Conservation (phyloP, 2,888 invertebrate genomes). For the Nebria salina region DNA sequence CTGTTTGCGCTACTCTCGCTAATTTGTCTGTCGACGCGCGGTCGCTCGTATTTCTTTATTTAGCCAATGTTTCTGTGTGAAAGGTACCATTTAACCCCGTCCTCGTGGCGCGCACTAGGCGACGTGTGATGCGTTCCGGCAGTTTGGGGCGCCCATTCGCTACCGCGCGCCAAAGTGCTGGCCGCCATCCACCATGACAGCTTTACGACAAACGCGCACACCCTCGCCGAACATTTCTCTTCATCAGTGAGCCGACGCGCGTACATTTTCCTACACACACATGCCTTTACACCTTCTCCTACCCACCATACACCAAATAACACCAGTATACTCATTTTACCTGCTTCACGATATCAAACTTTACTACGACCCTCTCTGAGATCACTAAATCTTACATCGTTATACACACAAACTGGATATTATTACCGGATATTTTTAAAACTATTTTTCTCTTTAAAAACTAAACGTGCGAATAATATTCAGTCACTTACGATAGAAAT, state of each 20-base stretch:
- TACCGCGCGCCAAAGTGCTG: conserved; percentile 35
- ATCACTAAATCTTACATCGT: not conserved
- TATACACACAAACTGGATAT: too few relatives aligned
- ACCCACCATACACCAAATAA: conserved; percentile 3
- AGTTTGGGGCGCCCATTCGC: conserved; percentile 30
- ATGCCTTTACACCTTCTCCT: not conserved
- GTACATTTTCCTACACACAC: conserved; percentile 7
- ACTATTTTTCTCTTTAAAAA: too few relatives aligned
- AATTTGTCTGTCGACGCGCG: conserved; percentile 61
- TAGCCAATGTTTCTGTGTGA: conserved; percentile 52
- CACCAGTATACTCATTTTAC: conserved; percentile 2
- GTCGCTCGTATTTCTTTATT: conserved; percentile 62
- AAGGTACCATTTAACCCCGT: conserved; percentile 58
- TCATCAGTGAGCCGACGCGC: conserved; percentile 53
- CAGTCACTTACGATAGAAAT: too few relatives aligned
- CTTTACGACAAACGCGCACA: conserved; percentile 57
- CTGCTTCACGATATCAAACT: not conserved
- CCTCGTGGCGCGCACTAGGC: conserved; percentile 5
- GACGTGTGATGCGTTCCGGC: conserved; percentile 34
- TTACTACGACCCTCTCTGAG: not conserved
- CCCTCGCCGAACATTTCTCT: conserved; percentile 58
- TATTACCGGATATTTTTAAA: too few relatives aligned
- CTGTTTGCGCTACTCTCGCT: conserved; percentile 55
- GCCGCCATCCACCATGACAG: conserved; percentile 58
- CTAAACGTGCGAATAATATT: too few relatives aligned